Evolutionary conservation across 2,888 invertebrate species (phyloP).

Genomic region (Perizoma affinitatum): DNA sequence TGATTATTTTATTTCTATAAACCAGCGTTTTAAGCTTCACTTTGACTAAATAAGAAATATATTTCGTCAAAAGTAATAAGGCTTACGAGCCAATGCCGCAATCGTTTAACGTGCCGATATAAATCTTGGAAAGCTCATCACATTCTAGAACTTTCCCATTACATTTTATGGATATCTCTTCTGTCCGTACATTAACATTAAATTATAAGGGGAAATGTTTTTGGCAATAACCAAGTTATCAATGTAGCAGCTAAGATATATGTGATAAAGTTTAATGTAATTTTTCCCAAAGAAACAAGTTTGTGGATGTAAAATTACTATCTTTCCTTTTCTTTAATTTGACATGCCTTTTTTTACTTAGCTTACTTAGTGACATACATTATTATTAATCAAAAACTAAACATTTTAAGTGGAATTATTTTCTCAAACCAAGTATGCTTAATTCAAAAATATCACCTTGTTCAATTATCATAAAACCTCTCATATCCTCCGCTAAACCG

Average conservation of each 20-base stretch:
- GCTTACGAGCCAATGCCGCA: conserved; percentile 51
- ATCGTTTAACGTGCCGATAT: conserved; percentile 63
- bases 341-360: too few relatives aligned
- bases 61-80: conserved; percentile 49
- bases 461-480: conserved; percentile 20
- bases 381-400: not conserved
- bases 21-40: conserved; percentile 3
- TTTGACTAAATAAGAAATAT: conserved; percentile 35
- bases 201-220: conserved; percentile 70
- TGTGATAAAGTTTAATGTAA: conserved; percentile 18
- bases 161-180: conserved; percentile 77
- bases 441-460: conserved; percentile 31
- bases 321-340: not conserved
- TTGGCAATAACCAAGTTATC: conserved; percentile 37
- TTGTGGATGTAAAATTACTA: not conserved
- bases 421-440: conserved; percentile 1
- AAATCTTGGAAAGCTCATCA: conserved; percentile 73
- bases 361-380: too few relatives aligned
- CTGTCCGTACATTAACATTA: conserved; percentile 78
- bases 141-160: conserved; percentile 74
- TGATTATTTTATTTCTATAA: not conserved
- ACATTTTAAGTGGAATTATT: not conserved
- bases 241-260: conserved; percentile 31
- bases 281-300: not conserved
- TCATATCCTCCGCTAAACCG: conserved; percentile 18